Evolutionary conservation across 2,888 invertebrate genomes (phyloP).

Genomic region (Iselma pallidipennis): DNA sequence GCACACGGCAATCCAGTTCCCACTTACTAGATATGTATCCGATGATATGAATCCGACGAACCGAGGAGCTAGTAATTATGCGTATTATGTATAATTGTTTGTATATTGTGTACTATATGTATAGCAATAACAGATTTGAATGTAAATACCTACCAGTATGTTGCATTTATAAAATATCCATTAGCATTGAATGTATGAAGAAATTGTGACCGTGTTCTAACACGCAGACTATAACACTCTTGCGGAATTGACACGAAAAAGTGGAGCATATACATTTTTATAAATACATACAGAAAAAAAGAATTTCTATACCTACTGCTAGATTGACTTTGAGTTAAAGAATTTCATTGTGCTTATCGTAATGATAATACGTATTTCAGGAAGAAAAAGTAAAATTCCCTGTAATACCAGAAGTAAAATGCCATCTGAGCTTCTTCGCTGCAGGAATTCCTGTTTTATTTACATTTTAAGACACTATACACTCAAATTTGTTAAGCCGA

Average conservation of each 20-base stretch:
- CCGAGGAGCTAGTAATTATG: slow-evolving; percentile 48
- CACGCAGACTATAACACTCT: slow-evolving; percentile 36
- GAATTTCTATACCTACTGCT: too few relatives aligned
- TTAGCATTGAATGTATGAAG: slow-evolving; percentile 48
- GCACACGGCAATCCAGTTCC: slow-evolving; percentile 40
- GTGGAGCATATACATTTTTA: slow-evolving; percentile 32
- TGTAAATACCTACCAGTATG: slow-evolving; percentile 33
- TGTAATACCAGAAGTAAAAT: too few relatives aligned
- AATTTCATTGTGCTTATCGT: too few relatives aligned
- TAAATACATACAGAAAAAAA: too few relatives aligned
- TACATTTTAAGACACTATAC: too few relatives aligned
- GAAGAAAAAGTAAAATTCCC: too few relatives aligned
- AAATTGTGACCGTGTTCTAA: slow-evolving; percentile 42
- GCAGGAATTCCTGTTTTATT: too few relatives aligned
- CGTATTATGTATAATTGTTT: slow-evolving; percentile 51
- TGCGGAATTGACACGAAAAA: slow-evolving; percentile 37
- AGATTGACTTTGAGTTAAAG: too few relatives aligned
- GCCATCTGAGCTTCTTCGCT: too few relatives aligned
- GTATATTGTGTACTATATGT: slow-evolving; percentile 41
- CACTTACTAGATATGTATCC: slow-evolving; percentile 45
- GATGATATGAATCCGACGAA: slow-evolving; percentile 38
- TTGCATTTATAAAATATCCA: slow-evolving; percentile 33
- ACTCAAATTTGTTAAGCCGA: too few relatives aligned
- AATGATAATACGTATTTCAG: too few relatives aligned
- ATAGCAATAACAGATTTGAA: slow-evolving; percentile 24